A percentile compares a stretch with the other conserved stretches of the same genome.
Conservation (phyloP, 1,140 invertebrate genomes). For the Zaprionus camerounensis region DNA sequence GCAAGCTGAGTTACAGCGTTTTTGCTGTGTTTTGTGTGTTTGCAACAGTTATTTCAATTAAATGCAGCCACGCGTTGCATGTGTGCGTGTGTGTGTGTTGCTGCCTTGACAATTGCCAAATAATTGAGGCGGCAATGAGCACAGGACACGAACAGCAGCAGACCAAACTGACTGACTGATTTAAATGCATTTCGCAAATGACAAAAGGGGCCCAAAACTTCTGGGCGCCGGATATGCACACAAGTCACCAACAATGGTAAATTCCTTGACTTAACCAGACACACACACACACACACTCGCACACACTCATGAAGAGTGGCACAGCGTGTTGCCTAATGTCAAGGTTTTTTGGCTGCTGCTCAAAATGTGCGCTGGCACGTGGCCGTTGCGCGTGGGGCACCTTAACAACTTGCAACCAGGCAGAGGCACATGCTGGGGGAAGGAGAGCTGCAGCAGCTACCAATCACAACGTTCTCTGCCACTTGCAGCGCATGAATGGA, state of each 20-base stretch:
- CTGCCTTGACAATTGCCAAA: constrained; percentile 35
- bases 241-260: constrained; percentile 1
- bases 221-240: constrained; percentile 34
- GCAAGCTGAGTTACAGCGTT: constrained; percentile 24
- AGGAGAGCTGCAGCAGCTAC: neutral
- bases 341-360: constrained; percentile 72
- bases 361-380: constrained; percentile 55
- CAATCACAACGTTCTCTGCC: constrained; percentile 30
- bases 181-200: constrained; percentile 12
- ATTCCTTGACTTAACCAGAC: constrained; percentile 12
- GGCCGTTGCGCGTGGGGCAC: constrained; percentile 44
- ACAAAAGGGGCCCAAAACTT: constrained; percentile 1
- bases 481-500: constrained; percentile 59
- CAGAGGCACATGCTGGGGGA: neutral
- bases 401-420: constrained; percentile 32
- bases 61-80: constrained; percentile 5
- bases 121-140: constrained; percentile 43
- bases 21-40: neutral
- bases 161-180: neutral
- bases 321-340: constrained; percentile 58
- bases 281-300: constrained; percentile 11
- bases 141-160: constrained; percentile 8
- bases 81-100: constrained; percentile 9
- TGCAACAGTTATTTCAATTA: constrained; percentile 48
- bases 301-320: constrained; percentile 1